A percentile compares a stretch with the other conserved stretches of the same genome.
Conservation (phyloP, 2,113 vertebrate genomes). For the Anarhynchus alexandrinus region DNA sequence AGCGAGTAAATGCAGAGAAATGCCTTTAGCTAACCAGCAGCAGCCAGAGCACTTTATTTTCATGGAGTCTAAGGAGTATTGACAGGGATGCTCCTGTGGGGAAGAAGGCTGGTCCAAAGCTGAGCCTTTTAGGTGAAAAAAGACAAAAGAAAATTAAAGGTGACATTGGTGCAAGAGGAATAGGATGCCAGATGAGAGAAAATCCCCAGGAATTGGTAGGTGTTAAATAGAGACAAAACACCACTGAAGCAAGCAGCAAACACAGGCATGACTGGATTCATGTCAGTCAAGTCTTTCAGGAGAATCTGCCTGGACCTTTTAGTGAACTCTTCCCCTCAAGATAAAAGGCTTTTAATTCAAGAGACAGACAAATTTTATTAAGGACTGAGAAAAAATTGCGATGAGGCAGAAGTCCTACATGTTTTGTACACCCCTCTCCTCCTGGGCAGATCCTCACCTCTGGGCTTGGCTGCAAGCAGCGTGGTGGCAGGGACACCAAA, state of each 20-base stretch:
- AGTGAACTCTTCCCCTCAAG: not conserved
- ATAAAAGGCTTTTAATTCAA: not conserved
- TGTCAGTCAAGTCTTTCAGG: not conserved
- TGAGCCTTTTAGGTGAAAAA: not conserved
- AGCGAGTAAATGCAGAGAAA: not conserved
- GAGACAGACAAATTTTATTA: not conserved
- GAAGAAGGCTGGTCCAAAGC: not conserved
- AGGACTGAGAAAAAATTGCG: not conserved
- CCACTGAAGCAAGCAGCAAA: not conserved
- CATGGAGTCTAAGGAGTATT: not conserved
- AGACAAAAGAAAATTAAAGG: not conserved
- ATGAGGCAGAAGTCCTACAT: not conserved
- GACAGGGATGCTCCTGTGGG: slow-evolving; percentile 30
- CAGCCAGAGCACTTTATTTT: slow-evolving; percentile 25
- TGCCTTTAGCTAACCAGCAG: slow-evolving; percentile 30
- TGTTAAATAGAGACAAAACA: not conserved
- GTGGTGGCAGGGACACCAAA: rapidly evolving
- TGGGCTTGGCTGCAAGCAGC: not conserved
- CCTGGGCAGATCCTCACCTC: not conserved
- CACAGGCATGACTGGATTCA: not conserved
- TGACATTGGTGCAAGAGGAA: not conserved
- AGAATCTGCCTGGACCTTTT: not conserved
- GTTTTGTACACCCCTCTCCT: not conserved
- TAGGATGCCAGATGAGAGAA: not conserved
- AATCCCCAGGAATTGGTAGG: not conserved